Evolutionary conservation across 2,888 invertebrate species (phyloP), one percentile per base, ranked within the genome.

Genomic region (Agonopterix heracliana): DNA sequence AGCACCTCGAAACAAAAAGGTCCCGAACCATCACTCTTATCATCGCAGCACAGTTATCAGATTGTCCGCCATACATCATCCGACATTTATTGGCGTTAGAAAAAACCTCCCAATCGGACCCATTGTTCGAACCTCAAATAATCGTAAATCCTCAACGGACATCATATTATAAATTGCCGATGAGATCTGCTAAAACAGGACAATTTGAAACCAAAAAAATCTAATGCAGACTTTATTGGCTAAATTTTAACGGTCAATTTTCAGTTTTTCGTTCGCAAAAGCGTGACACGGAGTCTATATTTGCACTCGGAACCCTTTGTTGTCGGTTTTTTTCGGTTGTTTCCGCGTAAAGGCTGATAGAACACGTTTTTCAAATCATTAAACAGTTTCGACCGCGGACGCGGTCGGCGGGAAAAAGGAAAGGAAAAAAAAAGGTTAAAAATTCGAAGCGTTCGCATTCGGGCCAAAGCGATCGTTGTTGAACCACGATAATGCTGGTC

Each of bases 341-440:
- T 84, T 79, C 87, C 81, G 81, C 75, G 79, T 79, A 83, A 81
- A 86, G 79, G 82, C 86, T 86, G 88, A 88, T 88, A 88, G 86
- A 88, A 88, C 88, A 88, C 88, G 88, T 88, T 88, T 86, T 88
- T 87, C 88, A 86, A 88, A 88, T 88, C 88, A 86, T 88, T 88
- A 88, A 88, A 86, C 88, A 84, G 88, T 87, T 86, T 84, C 79
- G 81, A 81, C 79, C 84, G 79, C 75, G 74, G 66, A 58, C 79
- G 78, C 75, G 79, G 81, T 78, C 57, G 63, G 59, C 63, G 66
- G 78, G 70, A 74, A 76, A 79, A 78, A 73, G 74, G 74, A 74
- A 70, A 68, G 75, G 73, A 66, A 73, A 79, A 80, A 74, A 72
- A 14, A 42, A 10, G 14, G 70, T 9, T 3, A 38, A 38, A 38